A percentile compares a stretch with the other conserved stretches of the same genome.
Evolutionary conservation across 2,888 invertebrate species (phyloP).

Genomic region (Syritta pipiens): DNA sequence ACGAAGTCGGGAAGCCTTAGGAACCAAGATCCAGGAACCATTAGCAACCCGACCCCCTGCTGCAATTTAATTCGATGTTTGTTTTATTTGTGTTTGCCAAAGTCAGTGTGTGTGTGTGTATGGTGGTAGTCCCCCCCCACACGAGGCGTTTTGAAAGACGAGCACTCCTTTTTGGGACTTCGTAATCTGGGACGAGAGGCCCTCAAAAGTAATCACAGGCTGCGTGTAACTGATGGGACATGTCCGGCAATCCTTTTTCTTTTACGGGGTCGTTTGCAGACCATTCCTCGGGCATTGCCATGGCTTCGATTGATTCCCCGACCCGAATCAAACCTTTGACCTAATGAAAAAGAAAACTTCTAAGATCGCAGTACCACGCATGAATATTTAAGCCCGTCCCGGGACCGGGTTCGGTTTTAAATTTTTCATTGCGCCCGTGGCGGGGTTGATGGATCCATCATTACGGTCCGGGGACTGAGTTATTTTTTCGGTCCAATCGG

Average conservation of each 20-base stretch:
- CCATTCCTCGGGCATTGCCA: not conserved
- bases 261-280: too few species aligned
- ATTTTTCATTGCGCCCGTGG: conserved; percentile 17
- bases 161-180: too few species aligned
- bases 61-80: conserved; percentile 11
- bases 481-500: conserved; percentile 7
- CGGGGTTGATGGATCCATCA: conserved; percentile 2
- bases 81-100: not conserved
- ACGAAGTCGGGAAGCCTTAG: not conserved
- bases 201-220: too few species aligned
- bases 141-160: too few species aligned
- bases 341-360: conserved; percentile 9
- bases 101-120: too few species aligned
- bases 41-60: not conserved
- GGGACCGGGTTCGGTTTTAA: conserved; percentile 22
- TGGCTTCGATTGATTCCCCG: not conserved
- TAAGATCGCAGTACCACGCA: not conserved
- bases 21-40: too few species aligned
- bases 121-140: too few species aligned
- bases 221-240: too few species aligned
- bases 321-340: not conserved
- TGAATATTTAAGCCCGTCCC: conserved; percentile 28
- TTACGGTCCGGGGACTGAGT: conserved; percentile 20
- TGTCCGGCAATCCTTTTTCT: too few species aligned
- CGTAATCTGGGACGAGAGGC: not conserved